Evolutionary conservation across 1,140 invertebrate genomes (phyloP).

Genomic region (Drosophila ohnishii): DNA sequence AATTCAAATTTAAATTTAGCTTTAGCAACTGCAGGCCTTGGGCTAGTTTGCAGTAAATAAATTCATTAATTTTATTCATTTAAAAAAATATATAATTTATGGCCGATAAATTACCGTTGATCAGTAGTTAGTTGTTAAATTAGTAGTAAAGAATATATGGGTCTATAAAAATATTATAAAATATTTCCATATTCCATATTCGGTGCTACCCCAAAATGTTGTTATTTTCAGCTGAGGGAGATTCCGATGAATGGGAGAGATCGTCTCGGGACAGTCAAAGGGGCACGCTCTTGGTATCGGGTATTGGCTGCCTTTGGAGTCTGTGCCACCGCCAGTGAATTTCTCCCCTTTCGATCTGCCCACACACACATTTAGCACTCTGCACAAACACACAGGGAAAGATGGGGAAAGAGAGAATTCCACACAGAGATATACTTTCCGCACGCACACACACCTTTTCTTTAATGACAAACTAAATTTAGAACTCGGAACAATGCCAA

Average conservation of each 20-base stretch:
- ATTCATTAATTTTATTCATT: no score
- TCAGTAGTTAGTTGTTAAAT: background rate
- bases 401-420: slow-evolving; percentile 12
- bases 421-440: slow-evolving; percentile 30
- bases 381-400: slow-evolving; percentile 4
- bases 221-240: slow-evolving; percentile 10
- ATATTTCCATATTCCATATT: background rate
- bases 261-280: slow-evolving; percentile 11
- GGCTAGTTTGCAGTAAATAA: no score
- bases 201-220: slow-evolving; percentile 11
- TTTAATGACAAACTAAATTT: slow-evolving; percentile 81
- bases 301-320: slow-evolving; percentile 34
- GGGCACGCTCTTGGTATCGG: slow-evolving; percentile 18
- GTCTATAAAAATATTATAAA: background rate
- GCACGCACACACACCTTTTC: slow-evolving; percentile 62
- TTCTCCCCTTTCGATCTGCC: slow-evolving; percentile 43
- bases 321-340: slow-evolving; percentile 36
- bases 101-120: background rate
- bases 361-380: slow-evolving; percentile 19
- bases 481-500: slow-evolving; percentile 82
- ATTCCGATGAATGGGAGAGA: slow-evolving; percentile 39
- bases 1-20: no score
- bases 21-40: no score
- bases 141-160: background rate
- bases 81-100: no score